Conservation (phyloP, 2,888 invertebrate species). For the Autographa gamma region DNA sequence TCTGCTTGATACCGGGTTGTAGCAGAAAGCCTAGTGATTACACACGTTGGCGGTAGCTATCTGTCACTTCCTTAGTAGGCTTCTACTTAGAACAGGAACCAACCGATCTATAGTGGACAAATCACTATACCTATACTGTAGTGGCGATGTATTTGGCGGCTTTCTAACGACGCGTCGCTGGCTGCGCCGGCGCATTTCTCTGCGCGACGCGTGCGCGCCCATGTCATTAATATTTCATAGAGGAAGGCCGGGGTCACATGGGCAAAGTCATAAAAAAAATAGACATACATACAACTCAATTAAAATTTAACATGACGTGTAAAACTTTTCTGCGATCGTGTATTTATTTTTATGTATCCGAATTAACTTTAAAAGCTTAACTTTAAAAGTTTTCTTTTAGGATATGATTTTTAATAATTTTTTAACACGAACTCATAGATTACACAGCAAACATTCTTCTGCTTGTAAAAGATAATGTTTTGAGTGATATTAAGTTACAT, state of each 20-base stretch:
- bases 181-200: conserved; percentile 8
- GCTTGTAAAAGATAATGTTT: neutral
- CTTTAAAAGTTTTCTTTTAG: no score
- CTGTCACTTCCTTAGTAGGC: neutral
- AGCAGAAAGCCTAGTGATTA: neutral
- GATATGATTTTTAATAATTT: no score
- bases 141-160: conserved; percentile 26
- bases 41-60: neutral
- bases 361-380: no score
- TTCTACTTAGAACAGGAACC: conserved; percentile 3
- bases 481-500: neutral
- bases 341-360: no score
- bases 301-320: no score
- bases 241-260: neutral
- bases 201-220: conserved; percentile 9
- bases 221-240: conserved; percentile 19
- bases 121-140: conserved; percentile 7
- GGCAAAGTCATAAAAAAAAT: neutral
- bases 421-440: no score
- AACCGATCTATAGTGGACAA: conserved; percentile 9
- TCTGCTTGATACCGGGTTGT: neutral
- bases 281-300: no score
- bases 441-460: no score
- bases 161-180: conserved; percentile 24
- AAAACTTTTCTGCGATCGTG: no score